Base-by-base conservation (phyloP, 2,888 invertebrate genomes). In the Cataglyphis livida region DNA sequence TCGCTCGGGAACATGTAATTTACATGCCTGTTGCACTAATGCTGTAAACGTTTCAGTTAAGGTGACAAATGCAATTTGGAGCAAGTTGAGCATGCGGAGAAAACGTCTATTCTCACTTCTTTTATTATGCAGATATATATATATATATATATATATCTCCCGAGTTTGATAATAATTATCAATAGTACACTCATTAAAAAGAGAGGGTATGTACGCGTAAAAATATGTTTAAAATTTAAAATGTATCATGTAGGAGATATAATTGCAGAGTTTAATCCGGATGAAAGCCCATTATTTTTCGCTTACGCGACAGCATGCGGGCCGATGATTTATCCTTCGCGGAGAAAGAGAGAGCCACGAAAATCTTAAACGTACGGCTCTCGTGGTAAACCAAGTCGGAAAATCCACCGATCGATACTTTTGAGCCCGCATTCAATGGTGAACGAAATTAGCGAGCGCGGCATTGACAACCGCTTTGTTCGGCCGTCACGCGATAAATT, bases 251-350 rank as follows among this genome's bases (percentile, higher is more conserved):
- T 21, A n/a, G 10, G 44, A 35, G 48, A 48, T 48, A 18, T 44
- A 9, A 21, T 21, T 44, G 0, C 0, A 57, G 48, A 51, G 32
- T 7, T 78, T 59, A 68, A 59, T 79, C 78, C 12, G 1, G 51
- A 51, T 12, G n/a, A 68, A 57, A 6, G 41, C 4, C 54, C 76
- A 85, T 79, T 87, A 82, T 82, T 82, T 85, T 83, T 83, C 81
- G 62, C 57, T 44, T 9, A 79, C 85, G 64, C 64, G 70, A 32
- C 62, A 82, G 38, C 74, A 81, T 86, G 83, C 70, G 64, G 74
- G 79, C 35, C 59, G 59, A 79, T 85, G 87, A 87, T 87, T 85
- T 87, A 87, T 85, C 79, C 75, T 57, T 54, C 38, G n/a, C 32
- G 15, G n/a, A 32, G 38, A 51, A 7, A 51, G 6, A 51, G 48